Evolutionary conservation across 1,140 invertebrate genomes (phyloP), one percentile per base, ranked within the genome.

Genomic region (Asobara japonica): DNA sequence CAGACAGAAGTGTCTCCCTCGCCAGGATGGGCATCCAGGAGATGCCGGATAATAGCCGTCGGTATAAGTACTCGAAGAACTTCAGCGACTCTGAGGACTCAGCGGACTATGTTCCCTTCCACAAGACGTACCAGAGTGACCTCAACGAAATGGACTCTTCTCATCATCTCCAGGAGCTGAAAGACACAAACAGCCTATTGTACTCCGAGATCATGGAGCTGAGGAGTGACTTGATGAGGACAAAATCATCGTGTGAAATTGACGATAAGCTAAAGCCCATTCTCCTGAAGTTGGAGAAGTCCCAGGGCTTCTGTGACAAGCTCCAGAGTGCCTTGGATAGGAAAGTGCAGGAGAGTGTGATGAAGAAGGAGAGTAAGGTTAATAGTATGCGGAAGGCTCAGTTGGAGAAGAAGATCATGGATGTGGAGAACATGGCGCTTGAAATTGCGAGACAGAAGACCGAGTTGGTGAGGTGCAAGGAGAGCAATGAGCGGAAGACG

Each of bases 1-100:
- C 94, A 0, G 94, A 96, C 78, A 89, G 93, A 70, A 91, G 90
- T 68, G 93, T 95, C 0, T 95, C 94, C 0, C 82, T 93, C 69
- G 93, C 92, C 0, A 89, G 94, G 71, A 95, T 95, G 45, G 94
- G 94, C 1, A 83, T 95, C 3, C 89, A 86, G 65, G 89, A 89
- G 25, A 87, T 82, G 0, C 79, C 80, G 6, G 72, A 80, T 2
- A 86, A 80, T 56, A 56, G 73, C 45, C 73, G 82, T 67, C 78
- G 82, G 33, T 65, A 77, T 1, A 84, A 85, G 25, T 80, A 78
- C 11, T 69, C 75, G 0, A 84, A 84, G 36, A 77, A 69, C 0
- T 80, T 80, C 61, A 86, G 82, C 51, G 85, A 87, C 22, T 88
- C 85, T 5, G 85, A 86, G 22, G 84, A 86, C 16, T 88, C 86